Percentiles rank a stretch among this genome's conserved stretches.
phyloP scores from a whole-genome alignment of 2,797 vertebrate species.

The Notamacropus eugenii region DNA sequence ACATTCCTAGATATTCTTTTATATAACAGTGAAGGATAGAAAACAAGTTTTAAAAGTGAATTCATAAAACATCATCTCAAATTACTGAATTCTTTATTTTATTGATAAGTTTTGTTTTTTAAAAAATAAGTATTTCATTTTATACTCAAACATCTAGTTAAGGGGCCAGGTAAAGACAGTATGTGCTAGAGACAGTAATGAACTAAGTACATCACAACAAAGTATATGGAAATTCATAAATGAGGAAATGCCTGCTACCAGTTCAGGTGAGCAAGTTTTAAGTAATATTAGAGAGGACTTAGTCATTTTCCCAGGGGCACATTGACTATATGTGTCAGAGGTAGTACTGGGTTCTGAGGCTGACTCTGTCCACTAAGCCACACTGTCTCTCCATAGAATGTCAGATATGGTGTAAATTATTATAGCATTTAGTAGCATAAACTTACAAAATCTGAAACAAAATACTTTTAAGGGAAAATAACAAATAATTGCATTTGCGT shows the following conservation, averaged over 20 bases:
- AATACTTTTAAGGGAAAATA: not conserved
- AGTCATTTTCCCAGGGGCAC: not conserved
- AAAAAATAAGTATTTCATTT: conserved; percentile 52
- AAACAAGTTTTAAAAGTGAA: conserved; percentile 45
- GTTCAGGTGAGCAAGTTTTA: not conserved
- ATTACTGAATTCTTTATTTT: conserved; percentile 58
- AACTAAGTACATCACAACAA: too few species aligned
- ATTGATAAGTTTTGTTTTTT: conserved; percentile 52
- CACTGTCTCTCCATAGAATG: not conserved
- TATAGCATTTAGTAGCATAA: not conserved
- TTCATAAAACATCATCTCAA: conserved; percentile 38
- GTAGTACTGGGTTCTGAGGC: not conserved
- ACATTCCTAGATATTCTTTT: conserved; percentile 42
- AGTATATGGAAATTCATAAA: not conserved
- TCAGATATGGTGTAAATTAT: not conserved
- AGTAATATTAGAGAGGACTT: not conserved
- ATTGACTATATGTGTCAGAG: not conserved
- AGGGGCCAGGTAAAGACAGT: not conserved
- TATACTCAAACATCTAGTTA: conserved; percentile 41
- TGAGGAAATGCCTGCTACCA: not conserved
- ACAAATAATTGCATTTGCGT: not conserved
- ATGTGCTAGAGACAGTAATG: not conserved
- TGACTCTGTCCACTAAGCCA: not conserved
- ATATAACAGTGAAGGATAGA: conserved; percentile 21
- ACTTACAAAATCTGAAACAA: not conserved